Percentiles rank a stretch among this genome's conserved stretches.
Evolutionary conservation across 2,113 vertebrate genomes (phyloP).

Genomic region (Platysteira castanea): DNA sequence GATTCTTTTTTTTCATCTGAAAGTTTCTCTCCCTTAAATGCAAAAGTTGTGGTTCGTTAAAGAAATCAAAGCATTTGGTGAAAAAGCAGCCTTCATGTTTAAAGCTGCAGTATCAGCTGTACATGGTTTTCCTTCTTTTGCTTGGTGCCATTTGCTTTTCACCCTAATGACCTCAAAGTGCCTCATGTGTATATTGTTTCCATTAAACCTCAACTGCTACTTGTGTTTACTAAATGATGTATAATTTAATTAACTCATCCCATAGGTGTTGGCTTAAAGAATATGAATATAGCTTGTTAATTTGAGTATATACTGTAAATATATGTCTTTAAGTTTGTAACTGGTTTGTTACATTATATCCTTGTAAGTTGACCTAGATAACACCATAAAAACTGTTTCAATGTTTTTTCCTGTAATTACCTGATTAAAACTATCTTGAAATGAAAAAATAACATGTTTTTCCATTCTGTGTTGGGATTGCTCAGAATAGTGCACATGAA

Average conservation of each 20-base stretch:
- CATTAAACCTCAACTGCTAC: slow-evolving; percentile 82
- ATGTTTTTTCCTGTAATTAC: slow-evolving; percentile 70
- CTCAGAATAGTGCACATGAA: neutral
- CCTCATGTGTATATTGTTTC: slow-evolving; percentile 90
- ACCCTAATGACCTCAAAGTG: slow-evolving; percentile 89
- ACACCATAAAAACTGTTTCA: slow-evolving; percentile 90
- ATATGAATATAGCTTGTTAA: slow-evolving; percentile 87
- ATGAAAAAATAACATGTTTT: slow-evolving; percentile 59
- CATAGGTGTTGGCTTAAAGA: slow-evolving; percentile 83
- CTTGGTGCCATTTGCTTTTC: slow-evolving; percentile 82
- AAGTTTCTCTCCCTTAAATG: slow-evolving; percentile 79
- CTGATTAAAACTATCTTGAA: slow-evolving; percentile 76
- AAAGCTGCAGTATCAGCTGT: slow-evolving; percentile 81
- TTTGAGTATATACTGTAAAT: slow-evolving; percentile 95
- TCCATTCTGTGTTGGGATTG: slow-evolving; percentile 45
- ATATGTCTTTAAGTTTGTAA: slow-evolving; percentile 93
- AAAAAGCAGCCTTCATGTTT: slow-evolving; percentile 79
- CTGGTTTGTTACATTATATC: slow-evolving; percentile 89
- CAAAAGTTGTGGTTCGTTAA: slow-evolving; percentile 71
- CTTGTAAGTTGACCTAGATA: slow-evolving; percentile 92
- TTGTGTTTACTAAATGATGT: slow-evolving; percentile 86
- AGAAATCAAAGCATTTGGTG: slow-evolving; percentile 65
- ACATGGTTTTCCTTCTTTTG: slow-evolving; percentile 72
- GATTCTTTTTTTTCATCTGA: neutral
- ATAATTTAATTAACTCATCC: slow-evolving; percentile 87